phyloP scores from a whole-genome alignment of 2,797 vertebrate genomes.

The Octomys mimax region DNA sequence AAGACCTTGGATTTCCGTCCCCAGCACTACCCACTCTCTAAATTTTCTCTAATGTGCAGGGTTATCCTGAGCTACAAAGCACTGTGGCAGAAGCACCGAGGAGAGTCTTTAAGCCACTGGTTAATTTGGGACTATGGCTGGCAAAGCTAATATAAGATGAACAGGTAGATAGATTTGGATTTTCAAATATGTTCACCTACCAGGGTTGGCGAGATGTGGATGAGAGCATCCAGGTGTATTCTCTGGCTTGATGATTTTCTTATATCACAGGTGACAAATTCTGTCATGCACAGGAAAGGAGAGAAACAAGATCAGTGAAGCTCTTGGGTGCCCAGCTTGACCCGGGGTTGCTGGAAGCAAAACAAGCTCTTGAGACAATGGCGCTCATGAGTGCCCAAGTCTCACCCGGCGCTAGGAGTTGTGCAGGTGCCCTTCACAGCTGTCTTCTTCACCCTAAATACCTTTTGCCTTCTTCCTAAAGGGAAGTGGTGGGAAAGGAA shows the following conservation, averaged over 20 bases:
- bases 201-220: not conserved
- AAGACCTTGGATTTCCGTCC: not conserved
- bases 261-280: not conserved
- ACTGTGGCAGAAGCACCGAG: not conserved
- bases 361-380: not conserved
- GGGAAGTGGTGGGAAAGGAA: not conserved
- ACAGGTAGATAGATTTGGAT: not conserved
- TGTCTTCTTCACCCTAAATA: conserved; percentile 25
- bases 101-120: not conserved
- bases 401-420: not conserved
- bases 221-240: not conserved
- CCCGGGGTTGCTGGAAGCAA: fast-evolving
- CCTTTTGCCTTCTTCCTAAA: not conserved
- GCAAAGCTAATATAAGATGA: not conserved
- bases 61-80: not conserved
- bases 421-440: not conserved
- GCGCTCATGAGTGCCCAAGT: not conserved
- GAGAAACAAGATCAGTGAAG: not conserved
- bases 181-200: not conserved
- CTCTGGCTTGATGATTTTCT: not conserved
- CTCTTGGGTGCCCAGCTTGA: fast-evolving
- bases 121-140: not conserved
- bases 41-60: not conserved
- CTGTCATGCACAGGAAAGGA: not conserved
- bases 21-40: not conserved